phyloP scores from a whole-genome alignment of 2,888 invertebrate genomes.

The Dryocosmus kuriphilus region DNA sequence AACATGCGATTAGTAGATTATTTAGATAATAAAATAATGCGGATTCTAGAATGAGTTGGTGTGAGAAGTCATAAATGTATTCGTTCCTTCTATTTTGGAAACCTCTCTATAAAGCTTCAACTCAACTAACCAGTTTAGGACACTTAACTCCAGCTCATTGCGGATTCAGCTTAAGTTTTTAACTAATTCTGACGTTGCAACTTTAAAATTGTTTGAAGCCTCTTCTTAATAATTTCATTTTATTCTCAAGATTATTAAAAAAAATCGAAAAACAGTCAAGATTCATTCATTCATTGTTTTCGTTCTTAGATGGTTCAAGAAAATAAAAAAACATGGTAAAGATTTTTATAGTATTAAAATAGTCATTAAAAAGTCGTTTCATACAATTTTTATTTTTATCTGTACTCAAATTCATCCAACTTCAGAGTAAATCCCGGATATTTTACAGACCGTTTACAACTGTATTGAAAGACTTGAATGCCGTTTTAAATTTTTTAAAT shows the following conservation, averaged over 20 bases:
- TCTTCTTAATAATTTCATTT: slow-evolving; percentile 10
- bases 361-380: slow-evolving; percentile 16
- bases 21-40: slow-evolving; percentile 28
- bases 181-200: slow-evolving; percentile 31
- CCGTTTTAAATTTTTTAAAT: too few relatives aligned
- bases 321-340: too few relatives aligned
- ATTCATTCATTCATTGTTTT: too few relatives aligned
- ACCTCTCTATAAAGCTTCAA: neutral
- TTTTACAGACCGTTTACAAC: too few relatives aligned
- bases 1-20: slow-evolving; percentile 52
- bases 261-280: too few relatives aligned
- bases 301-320: neutral
- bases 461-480: too few relatives aligned
- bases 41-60: slow-evolving; percentile 39
- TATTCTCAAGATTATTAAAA: neutral
- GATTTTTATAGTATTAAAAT: neutral
- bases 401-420: neutral
- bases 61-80: slow-evolving; percentile 2
- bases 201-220: slow-evolving; percentile 2
- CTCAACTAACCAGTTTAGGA: slow-evolving; percentile 2
- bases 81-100: slow-evolving; percentile 1
- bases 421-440: too few relatives aligned
- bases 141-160: slow-evolving; percentile 11
- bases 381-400: neutral
- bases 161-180: slow-evolving; percentile 22